These are phyloP conservation scores for Poeciliopsis occidentalis DNA, from an alignment of 2,113 vertebrate genomes.

Conservation along the genomic window DNA sequence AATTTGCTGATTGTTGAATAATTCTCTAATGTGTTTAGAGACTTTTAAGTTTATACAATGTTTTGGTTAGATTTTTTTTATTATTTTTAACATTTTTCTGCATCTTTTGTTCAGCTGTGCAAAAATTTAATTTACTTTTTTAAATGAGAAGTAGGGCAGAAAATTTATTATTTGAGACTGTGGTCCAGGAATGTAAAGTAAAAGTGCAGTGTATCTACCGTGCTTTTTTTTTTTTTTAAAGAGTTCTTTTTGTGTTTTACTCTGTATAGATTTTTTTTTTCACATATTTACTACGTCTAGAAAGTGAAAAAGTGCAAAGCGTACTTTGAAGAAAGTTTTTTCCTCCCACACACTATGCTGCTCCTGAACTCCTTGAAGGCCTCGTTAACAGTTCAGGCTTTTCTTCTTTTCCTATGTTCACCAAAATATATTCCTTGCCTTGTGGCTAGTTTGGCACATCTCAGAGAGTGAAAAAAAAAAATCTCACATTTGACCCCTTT, in stretches of 20 bases:
- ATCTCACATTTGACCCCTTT: neutral
- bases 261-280: neutral
- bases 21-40: slow-evolving; percentile 33
- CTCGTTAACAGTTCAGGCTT: neutral
- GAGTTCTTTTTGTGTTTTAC: neutral
- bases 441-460: neutral
- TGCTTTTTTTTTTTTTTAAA: no score
- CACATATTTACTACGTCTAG: neutral
- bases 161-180: neutral
- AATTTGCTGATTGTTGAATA: slow-evolving; percentile 41
- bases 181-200: neutral
- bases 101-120: neutral
- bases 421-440: neutral
- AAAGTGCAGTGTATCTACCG: neutral
- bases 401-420: neutral
- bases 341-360: neutral
- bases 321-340: neutral
- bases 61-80: slow-evolving; percentile 45
- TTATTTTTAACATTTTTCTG: slow-evolving; percentile 23
- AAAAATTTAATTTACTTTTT: neutral
- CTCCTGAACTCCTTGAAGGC: neutral
- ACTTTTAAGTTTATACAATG: slow-evolving; percentile 49
- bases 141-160: slow-evolving; percentile 5
- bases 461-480: neutral
- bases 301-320: neutral